Conservation (phyloP, 1,140 invertebrate species). For the Lepidurus apus region DNA sequence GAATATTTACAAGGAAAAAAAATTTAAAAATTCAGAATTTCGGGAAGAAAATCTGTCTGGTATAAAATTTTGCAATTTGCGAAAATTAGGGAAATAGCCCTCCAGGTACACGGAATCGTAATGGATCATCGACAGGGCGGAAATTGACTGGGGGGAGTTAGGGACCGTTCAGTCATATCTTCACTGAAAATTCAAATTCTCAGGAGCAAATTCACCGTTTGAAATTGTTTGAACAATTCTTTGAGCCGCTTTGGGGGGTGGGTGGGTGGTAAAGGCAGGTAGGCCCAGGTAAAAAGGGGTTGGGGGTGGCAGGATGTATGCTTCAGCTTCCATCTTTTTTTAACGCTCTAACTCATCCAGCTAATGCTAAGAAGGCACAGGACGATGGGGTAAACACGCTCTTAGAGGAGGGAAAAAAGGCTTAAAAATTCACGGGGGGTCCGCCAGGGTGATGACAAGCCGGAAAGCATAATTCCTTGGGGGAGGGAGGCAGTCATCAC, state of each 20-base stretch:
- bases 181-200: not conserved
- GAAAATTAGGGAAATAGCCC: not conserved
- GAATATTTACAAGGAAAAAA: too few relatives aligned
- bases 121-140: not conserved
- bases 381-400: slow-evolving; percentile 6
- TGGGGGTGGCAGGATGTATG: too few relatives aligned
- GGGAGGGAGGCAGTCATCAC: not conserved
- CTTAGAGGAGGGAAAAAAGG: not conserved
- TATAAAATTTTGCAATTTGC: not conserved
- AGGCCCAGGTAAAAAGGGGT: too few relatives aligned
- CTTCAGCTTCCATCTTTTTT: too few relatives aligned
- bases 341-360: too few relatives aligned
- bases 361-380: too few relatives aligned
- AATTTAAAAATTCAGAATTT: too few relatives aligned
- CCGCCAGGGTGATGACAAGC: not conserved
- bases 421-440: not conserved
- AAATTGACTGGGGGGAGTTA: not conserved
- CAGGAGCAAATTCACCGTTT: too few relatives aligned
- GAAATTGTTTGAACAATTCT: not conserved
- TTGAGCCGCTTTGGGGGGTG: not conserved
- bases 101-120: not conserved
- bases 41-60: too few relatives aligned
- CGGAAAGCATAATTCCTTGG: not conserved
- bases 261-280: not conserved
- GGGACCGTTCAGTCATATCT: not conserved